Percentiles rank a stretch among this genome's conserved stretches.
phyloP scores from a whole-genome alignment of 64 coral and sea anemone genomes.

The Platygyra sinensis region DNA sequence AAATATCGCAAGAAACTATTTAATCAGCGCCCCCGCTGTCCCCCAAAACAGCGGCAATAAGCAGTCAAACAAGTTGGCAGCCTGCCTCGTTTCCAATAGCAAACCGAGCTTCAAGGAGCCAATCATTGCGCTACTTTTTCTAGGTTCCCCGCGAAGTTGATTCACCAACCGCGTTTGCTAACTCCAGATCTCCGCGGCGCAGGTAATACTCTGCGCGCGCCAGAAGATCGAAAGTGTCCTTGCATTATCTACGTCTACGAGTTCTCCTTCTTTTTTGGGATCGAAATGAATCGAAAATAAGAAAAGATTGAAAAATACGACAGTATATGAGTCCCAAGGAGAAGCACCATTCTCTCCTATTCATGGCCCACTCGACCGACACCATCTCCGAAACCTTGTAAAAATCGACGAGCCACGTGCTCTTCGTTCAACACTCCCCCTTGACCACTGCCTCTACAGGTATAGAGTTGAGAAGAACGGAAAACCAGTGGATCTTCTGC shows the following conservation, averaged over 20 bases:
- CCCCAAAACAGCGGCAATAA: slow-evolving; percentile 76
- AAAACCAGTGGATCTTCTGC: slow-evolving; percentile 62
- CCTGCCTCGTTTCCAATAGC: slow-evolving; percentile 95
- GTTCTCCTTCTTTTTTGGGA: slow-evolving; percentile 67
- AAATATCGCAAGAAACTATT: not conserved
- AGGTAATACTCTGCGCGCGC: slow-evolving; percentile 90
- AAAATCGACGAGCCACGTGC: slow-evolving; percentile 72
- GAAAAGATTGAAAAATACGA: slow-evolving; percentile 95
- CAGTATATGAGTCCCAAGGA: slow-evolving; percentile 86
- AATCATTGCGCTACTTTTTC: slow-evolving; percentile 78
- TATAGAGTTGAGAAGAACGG: slow-evolving; percentile 65
- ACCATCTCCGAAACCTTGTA: slow-evolving; percentile 65
- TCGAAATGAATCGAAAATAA: slow-evolving; percentile 93
- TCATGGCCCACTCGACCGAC: slow-evolving; percentile 92
- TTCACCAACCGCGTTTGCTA: slow-evolving; percentile 92
- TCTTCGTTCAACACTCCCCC: slow-evolving; percentile 86
- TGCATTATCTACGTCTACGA: slow-evolving; percentile 73
- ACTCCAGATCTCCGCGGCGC: slow-evolving; percentile 78
- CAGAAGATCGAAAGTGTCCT: slow-evolving; percentile 92
- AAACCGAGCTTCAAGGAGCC: slow-evolving; percentile 90
- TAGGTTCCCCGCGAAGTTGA: slow-evolving; percentile 91
- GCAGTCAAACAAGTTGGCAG: slow-evolving; percentile 77
- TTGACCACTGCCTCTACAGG: slow-evolving; percentile 61
- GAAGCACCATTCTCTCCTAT: slow-evolving; percentile 72
- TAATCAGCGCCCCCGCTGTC: slow-evolving; percentile 41